Evolutionary conservation across 2,888 invertebrate genomes (phyloP).

Genomic region (Stenurella melanura): DNA sequence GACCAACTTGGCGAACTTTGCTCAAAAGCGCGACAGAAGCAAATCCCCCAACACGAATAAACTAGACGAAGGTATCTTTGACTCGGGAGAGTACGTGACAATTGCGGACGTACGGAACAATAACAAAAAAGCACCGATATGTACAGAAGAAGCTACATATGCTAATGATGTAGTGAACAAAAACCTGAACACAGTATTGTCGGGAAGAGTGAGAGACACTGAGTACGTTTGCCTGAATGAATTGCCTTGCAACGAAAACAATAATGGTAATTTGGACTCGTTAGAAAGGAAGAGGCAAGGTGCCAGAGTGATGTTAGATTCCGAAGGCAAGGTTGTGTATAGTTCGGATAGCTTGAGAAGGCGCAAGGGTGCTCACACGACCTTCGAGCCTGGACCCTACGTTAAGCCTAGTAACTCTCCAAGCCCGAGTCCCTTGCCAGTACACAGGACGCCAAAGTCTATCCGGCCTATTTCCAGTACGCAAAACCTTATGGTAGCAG

Average conservation of each 20-base stretch:
- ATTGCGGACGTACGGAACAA: constrained; percentile 89
- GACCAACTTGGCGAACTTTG: constrained; percentile 68
- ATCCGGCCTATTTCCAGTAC: constrained; percentile 71
- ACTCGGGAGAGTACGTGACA: constrained; percentile 89
- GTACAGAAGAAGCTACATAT: constrained; percentile 74
- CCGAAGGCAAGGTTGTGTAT: constrained; percentile 91
- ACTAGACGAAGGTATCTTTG: constrained; percentile 63
- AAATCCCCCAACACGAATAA: constrained; percentile 74
- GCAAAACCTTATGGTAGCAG: constrained; percentile 56
- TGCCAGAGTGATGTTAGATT: constrained; percentile 87
- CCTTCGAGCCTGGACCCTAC: constrained; percentile 91
- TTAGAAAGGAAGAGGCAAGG: constrained; percentile 78
- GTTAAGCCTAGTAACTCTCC: constrained; percentile 79
- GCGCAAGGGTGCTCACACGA: constrained; percentile 87
- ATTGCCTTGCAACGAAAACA: constrained; percentile 75
- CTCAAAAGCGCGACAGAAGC: constrained; percentile 70
- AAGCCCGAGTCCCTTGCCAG: constrained; percentile 74
- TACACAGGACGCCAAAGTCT: constrained; percentile 71
- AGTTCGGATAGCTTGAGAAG: constrained; percentile 89
- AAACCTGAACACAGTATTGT: constrained; percentile 77
- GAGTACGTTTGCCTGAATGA: constrained; percentile 90
- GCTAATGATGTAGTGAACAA: constrained; percentile 82
- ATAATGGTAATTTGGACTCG: constrained; percentile 70
- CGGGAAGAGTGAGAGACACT: constrained; percentile 79
- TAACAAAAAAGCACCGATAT: constrained; percentile 76